Base-by-base conservation (phyloP, 2,113 vertebrate genomes). In the Colistium nudipinnis region DNA sequence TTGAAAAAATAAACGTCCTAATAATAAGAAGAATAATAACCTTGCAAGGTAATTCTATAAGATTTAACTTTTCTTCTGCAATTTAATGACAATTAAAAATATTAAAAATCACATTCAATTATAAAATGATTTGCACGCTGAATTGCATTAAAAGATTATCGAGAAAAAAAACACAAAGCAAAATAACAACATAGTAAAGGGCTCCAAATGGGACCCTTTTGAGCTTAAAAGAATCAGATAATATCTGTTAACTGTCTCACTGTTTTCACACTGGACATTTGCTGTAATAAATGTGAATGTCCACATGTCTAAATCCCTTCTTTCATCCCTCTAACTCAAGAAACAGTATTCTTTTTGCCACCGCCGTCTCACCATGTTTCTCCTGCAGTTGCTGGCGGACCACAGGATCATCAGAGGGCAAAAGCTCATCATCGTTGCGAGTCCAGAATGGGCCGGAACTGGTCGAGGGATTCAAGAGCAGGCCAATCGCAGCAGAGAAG, bases 401-500 rank as follows among this genome's bases (percentile, higher is more conserved):
- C 0, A 0, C 36, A 0, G 82, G 61, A 62, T 92, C 81, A 1
- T 16, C 57, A 6, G 83, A 86, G 4, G 61, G 17, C 61, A 94
- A 59, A 20, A 86, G 76, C 2, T 3, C 0, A 35, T 94, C 91
- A 0, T 94, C 91, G 7, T 3, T 11, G 30, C 19, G 54, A 45
- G 19, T 80, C 93, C 93, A 94, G 7, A 80, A 6, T 0, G 81
- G 82, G 60, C 16, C 70, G 7, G 35, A 30, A 28, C 62, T 4
- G 13, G 30, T 59, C 19, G 19, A 56, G 13, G 69, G 63, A 14
- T 70, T 79, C 27, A 49, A 56, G 36, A 98, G 89, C 65, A 95
- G 95, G 6, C 85, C 70, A 3, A 61, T 86, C 1, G 95, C 94
- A 12, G 90, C 90, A 17, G 89, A 81, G 30, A 94, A 70, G 9